Base-by-base conservation (phyloP, 1,140 invertebrate species). In the Hylyphantes graminicola region DNA sequence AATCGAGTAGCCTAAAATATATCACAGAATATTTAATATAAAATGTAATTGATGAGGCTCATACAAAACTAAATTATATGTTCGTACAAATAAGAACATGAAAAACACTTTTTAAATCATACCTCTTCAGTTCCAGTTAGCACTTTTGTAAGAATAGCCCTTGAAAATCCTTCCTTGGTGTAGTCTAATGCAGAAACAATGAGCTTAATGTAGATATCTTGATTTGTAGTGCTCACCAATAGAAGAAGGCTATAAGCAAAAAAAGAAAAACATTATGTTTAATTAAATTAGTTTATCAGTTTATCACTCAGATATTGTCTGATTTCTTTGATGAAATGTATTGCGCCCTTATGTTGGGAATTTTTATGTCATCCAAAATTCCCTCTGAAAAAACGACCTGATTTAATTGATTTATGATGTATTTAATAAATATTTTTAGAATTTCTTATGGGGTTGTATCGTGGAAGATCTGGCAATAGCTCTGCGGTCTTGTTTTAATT, bases 201-300 rank as follows among this genome's bases (percentile, higher is more conserved):
- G 48, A 99, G 90, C 89, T 98, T 98, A 0, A 97, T 93, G 88
- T 98, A 98, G 88, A 95, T 95, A 86, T 96, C 95, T 88, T 97
- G 95, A 87, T 94, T 94, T 0, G 95, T 95, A 12, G 93, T 92
- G n/a, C 93, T 92, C 2, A 96, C 94, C 73, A 98, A 89, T 86
- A 95, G 93, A 86, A 95, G 91, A 10, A 98, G 91, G 87, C 95
- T 96, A 89, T 77, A 91, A 90, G 82, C 87, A 88, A 79, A 83
- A 59, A 86, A 55, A 51, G 5, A 50, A 74, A 55, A 35, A 68
- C 21, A 63, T 68, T n/a, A n/a, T n/a, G n/a, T 11, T 54, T 68
- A 21, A 59, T 17, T 48, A 53, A 55, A 55, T 73, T 64, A 64
- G 13, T 19, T n/a, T 7, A 0, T 11, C 19, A 64, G 21, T 64